Evolutionary conservation across 2,113 vertebrate genomes (phyloP).

Genomic region (Bubo bubo): DNA sequence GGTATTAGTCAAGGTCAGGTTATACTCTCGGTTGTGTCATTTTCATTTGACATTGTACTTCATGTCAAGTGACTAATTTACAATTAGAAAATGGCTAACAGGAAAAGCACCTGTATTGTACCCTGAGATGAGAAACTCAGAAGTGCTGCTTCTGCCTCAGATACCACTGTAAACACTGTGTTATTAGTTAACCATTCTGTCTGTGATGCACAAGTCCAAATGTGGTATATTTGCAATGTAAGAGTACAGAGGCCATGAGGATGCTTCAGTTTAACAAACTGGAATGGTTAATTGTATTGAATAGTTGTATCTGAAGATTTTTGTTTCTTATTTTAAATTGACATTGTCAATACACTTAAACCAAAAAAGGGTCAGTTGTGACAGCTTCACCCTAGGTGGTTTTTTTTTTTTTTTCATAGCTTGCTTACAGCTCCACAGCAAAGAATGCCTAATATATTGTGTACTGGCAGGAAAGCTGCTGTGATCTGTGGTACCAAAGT

Average conservation of each 20-base stretch:
- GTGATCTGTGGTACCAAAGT: background rate
- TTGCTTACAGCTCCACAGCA: background rate
- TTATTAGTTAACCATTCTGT: background rate
- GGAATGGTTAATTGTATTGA: background rate
- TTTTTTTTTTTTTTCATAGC: background rate
- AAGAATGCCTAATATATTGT: background rate
- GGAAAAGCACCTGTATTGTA: background rate
- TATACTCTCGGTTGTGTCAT: background rate
- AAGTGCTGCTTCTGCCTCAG: background rate
- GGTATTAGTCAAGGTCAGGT: background rate
- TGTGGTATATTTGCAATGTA: accelerated
- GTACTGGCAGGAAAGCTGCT: background rate
- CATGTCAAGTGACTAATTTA: background rate
- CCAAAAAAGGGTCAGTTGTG: background rate
- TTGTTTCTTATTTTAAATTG: background rate
- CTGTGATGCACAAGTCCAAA: background rate
- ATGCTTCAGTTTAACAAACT: background rate
- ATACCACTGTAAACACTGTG: background rate
- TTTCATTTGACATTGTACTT: background rate
- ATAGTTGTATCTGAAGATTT: background rate
- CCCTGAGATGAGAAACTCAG: background rate
- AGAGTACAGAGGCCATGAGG: background rate
- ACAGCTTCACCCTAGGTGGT: background rate
- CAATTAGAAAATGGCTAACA: background rate
- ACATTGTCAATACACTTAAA: background rate